A percentile compares a stretch with the other conserved stretches of the same genome.
phyloP scores from a whole-genome alignment of 2,797 vertebrate species.

The Cossypha dichroa region DNA sequence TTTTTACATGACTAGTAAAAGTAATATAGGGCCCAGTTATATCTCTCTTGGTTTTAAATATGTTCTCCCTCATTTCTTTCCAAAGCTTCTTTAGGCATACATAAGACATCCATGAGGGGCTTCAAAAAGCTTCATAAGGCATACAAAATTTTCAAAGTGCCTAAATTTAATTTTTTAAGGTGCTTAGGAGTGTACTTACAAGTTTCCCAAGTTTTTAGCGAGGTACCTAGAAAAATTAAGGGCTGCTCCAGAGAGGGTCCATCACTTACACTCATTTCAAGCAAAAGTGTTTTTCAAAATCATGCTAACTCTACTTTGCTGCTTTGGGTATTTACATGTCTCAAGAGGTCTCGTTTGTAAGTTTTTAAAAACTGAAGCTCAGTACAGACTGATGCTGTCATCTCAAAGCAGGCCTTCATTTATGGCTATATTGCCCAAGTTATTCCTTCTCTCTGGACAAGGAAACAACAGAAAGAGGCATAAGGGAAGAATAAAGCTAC shows the following conservation, averaged over 20 bases:
- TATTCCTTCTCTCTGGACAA: not conserved
- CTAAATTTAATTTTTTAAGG: not conserved
- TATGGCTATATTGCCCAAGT: not conserved
- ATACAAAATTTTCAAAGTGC: not conserved
- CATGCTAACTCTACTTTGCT: not conserved
- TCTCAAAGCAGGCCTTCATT: not conserved
- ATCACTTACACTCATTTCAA: not conserved
- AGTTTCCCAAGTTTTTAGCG: not conserved
- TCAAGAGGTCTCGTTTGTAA: not conserved
- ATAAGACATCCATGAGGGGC: not conserved
- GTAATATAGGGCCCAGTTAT: not conserved
- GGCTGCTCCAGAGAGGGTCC: not conserved
- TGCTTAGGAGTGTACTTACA: not conserved
- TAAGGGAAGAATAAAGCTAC: not conserved
- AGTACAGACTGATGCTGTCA: not conserved
- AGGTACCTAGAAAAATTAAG: not conserved
- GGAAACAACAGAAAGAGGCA: not conserved
- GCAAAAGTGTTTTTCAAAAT: not conserved
- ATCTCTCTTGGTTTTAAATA: not conserved
- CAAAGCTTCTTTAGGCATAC: not conserved
- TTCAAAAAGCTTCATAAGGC: not conserved
- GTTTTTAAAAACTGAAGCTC: not conserved
- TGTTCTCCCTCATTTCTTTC: not conserved
- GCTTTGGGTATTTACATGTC: not conserved
- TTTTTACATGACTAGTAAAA: not conserved